Evolutionary conservation across 2,797 vertebrate genomes (phyloP).

Genomic region (Poeciliopsis gracilis): DNA sequence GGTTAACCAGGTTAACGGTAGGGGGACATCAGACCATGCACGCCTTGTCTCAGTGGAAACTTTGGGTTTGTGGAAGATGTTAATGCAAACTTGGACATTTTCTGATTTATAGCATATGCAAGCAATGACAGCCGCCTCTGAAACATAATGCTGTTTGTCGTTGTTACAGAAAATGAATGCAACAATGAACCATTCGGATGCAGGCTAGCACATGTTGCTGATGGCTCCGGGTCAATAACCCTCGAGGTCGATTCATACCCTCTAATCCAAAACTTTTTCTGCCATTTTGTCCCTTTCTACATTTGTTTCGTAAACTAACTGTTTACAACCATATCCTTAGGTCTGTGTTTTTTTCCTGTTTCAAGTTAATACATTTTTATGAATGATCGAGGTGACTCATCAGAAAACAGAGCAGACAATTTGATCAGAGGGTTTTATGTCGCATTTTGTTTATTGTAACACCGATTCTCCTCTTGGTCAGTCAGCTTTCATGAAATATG

Average conservation of each 20-base stretch:
- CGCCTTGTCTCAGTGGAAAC: slow-evolving; percentile 50
- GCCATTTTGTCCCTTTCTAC: not conserved
- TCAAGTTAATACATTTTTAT: not conserved
- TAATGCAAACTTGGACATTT: not conserved
- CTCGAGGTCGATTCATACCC: not conserved
- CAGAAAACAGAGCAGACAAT: not conserved
- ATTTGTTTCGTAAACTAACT: not conserved
- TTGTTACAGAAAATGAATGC: not conserved
- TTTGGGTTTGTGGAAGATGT: slow-evolving; percentile 30
- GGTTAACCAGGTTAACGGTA: slow-evolving; percentile 62
- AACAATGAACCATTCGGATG: not conserved
- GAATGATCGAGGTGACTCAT: not conserved
- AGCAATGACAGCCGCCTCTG: not conserved
- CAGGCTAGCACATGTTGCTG: not conserved
- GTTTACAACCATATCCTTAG: not conserved
- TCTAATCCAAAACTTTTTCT: not conserved
- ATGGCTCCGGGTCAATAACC: not conserved
- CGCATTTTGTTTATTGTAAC: not conserved
- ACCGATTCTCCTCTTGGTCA: not conserved
- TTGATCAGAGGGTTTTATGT: not conserved
- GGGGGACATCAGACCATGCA: slow-evolving; percentile 53
- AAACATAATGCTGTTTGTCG: not conserved
- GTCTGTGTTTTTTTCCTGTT: not conserved
- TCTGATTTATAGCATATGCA: not conserved
- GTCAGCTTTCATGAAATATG: not conserved